Evolutionary conservation across 1,140 invertebrate species (phyloP), one percentile per base, ranked within the genome.

Genomic region (Harpegnathos saltator): DNA sequence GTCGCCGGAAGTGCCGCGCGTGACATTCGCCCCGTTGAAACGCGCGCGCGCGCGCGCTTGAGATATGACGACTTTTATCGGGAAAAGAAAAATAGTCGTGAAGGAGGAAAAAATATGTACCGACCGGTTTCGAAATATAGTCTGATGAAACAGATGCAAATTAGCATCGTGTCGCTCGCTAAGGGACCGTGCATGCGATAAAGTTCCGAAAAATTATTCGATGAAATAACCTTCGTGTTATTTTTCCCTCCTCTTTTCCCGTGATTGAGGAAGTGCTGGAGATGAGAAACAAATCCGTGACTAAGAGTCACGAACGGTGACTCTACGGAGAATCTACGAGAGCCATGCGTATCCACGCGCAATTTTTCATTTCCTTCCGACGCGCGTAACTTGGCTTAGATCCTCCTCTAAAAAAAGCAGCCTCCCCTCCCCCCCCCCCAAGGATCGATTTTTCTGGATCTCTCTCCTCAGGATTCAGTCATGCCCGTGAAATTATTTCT

Each of bases 401-500:
- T 78, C 7, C n/a, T 19, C n/a, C 22, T n/a, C n/a, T 0, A 19
- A 19, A 22, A 54, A 68, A 29, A 44, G 29, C 1, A 33, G 7
- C n/a, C 69, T 71, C 48, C n/a, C n/a, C n/a, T n/a, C n/a, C n/a
- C n/a, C n/a, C n/a, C n/a, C n/a, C n/a, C n/a, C n/a, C 4, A 7
- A 50, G 11, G 33, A 62, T 62, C 19, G 54, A n/a, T 62, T 75
- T 61, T 50, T 12, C 14, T 24, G 48, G 59, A 82, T 44, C 54
- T 68, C 54, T 68, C 50, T 66, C 2, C 29, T 77, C 56, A 63
- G 54, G 38, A 81, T 52, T n/a, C 52, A 24, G n/a, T 1, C 44
- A 54, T 63, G 81, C 4, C 83, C 86, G 84, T 90, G 84, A 90
- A 90, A 86, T 89, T 24, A 38, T 84, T n/a, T 87, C 24, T 74